Conservation (phyloP, 2,888 invertebrate genomes). For the Emmelina monodactyla region DNA sequence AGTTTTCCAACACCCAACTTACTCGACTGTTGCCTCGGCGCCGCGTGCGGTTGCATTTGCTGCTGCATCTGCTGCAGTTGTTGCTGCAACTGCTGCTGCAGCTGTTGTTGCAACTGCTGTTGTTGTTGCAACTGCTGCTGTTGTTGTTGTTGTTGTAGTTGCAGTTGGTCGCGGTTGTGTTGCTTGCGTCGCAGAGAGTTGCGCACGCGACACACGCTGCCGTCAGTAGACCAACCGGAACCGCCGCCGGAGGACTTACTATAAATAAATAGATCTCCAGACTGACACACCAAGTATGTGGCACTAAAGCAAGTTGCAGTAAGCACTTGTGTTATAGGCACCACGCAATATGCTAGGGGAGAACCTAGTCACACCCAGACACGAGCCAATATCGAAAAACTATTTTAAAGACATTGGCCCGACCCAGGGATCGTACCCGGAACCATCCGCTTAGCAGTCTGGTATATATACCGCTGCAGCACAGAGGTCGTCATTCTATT, state of each 20-base stretch:
- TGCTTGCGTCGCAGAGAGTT: conserved; percentile 52
- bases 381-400: no score
- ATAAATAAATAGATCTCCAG: no score
- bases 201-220: conserved; percentile 51
- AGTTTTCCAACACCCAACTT: conserved; percentile 14
- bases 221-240: conserved; percentile 54
- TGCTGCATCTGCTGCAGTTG: conserved; percentile 20
- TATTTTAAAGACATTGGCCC: no score
- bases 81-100: conserved; percentile 17
- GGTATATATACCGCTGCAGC: no score
- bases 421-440: no score
- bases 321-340: no score
- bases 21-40: conserved; percentile 18
- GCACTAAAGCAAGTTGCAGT: no score
- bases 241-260: conserved; percentile 57
- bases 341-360: no score
- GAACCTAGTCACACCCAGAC: no score
- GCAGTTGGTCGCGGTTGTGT: conserved; percentile 50
- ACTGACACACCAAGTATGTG: no score
- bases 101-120: conserved; percentile 21
- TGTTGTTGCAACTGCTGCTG: conserved; percentile 25
- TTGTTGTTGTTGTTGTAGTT: conserved; percentile 30
- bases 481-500: no score
- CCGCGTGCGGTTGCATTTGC: conserved; percentile 18
- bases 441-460: no score